These are phyloP conservation scores for Melanophora roralis DNA, from an alignment of 2,888 invertebrate genomes.

Conservation along the genomic window DNA sequence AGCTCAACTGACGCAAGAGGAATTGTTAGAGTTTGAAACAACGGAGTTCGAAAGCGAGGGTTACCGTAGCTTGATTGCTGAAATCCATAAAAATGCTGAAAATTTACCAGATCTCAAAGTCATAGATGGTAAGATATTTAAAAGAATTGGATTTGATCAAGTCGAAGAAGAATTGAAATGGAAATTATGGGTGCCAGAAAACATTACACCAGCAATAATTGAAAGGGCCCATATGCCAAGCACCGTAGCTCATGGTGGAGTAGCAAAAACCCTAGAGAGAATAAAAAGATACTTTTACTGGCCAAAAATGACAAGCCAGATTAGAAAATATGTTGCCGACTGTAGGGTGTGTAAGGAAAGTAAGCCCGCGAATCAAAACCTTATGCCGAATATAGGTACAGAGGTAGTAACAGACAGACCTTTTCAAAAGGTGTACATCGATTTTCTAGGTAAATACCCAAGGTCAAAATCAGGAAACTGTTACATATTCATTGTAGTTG, in stretches of 20 bases:
- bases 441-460: no score
- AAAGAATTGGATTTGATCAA: not conserved
- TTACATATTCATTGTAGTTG: no score
- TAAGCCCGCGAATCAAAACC: not conserved
- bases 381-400: not conserved
- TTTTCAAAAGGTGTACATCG: conserved; percentile 13
- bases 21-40: no score
- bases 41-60: no score
- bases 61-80: not conserved
- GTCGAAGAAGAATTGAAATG: no score
- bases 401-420: not conserved
- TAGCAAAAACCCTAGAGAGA: no score
- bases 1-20: not conserved
- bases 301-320: no score
- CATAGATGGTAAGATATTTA: not conserved
- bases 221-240: conserved; percentile 26
- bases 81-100: not conserved
- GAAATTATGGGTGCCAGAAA: no score
- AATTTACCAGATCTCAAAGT: no score
- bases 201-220: not conserved
- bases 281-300: no score
- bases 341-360: not conserved
- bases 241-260: no score
- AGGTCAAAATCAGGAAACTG: no score
- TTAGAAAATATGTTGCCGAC: not conserved